These are phyloP conservation scores for Bungarus multicinctus DNA, from an alignment of 2,113 vertebrate genomes.

Conservation along the genomic window DNA sequence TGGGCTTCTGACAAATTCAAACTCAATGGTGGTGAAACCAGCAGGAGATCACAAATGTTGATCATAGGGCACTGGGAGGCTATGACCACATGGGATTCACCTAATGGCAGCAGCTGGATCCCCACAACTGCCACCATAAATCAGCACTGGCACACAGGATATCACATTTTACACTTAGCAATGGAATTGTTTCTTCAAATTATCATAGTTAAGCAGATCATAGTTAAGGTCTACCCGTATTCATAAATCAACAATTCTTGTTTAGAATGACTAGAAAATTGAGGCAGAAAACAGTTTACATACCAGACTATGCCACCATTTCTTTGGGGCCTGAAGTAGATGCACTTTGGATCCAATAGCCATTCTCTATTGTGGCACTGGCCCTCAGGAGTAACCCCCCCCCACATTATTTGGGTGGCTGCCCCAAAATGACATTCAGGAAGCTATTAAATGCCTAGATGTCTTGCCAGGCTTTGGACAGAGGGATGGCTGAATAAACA, in stretches of 20 bases:
- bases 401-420: not conserved
- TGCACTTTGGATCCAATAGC: not conserved
- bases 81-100: not conserved
- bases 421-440: not conserved
- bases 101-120: not conserved
- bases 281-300: not conserved
- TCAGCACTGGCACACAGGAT: not conserved
- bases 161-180: not conserved
- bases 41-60: not conserved
- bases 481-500: not conserved
- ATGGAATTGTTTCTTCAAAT: not conserved
- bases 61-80: not conserved
- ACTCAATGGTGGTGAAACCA: not conserved
- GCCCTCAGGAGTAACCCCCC: not conserved
- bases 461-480: not conserved
- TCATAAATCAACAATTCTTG: not conserved
- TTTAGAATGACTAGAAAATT: not conserved
- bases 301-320: not conserved
- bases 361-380: not conserved
- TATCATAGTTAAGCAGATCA: not conserved
- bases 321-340: not conserved
- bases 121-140: not conserved
- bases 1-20: not conserved
- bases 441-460: not conserved
- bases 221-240: not conserved